A percentile compares a stretch with the other conserved stretches of the same genome.
These are phyloP conservation scores for Nymphicus hollandicus DNA, from an alignment of 2,113 vertebrate genomes.

Conservation along the genomic window DNA sequence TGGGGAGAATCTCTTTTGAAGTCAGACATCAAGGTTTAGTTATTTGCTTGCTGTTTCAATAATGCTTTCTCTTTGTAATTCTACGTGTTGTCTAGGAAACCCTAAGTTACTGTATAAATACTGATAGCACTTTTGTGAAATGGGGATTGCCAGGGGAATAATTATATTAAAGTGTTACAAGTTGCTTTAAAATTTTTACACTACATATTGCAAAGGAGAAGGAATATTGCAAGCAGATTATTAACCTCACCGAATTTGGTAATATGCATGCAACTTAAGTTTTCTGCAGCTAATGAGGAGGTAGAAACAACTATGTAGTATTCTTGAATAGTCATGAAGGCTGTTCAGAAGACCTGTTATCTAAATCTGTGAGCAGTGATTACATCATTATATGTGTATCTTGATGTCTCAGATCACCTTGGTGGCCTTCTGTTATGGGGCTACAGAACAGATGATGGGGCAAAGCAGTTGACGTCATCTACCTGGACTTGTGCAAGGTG, in stretches of 20 bases:
- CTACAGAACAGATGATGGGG: not conserved
- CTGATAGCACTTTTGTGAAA: not conserved
- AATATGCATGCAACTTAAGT: not conserved
- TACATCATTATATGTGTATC: accelerated
- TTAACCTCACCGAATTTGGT: not conserved
- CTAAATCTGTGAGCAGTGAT: not conserved
- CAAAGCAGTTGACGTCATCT: not conserved
- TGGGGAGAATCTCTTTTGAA: not conserved
- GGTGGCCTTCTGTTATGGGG: not conserved
- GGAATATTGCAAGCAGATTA: not conserved
- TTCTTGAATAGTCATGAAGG: not conserved
- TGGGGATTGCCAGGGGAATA: not conserved
- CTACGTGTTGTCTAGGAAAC: not conserved
- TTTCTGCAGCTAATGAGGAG: not conserved
- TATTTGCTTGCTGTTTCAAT: not conserved
- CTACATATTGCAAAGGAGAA: not conserved
- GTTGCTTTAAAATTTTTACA: not conserved
- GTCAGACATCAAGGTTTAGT: not conserved
- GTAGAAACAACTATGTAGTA: not conserved
- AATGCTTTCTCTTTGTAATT: not conserved
- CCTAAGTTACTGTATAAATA: not conserved
- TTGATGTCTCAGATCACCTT: not conserved
- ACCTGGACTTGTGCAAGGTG: not conserved
- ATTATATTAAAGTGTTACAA: not conserved
- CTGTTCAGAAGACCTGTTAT: not conserved